Percentiles rank a stretch among this genome's conserved stretches.
Evolutionary conservation across 2,797 vertebrate genomes (phyloP).

Genomic region (Lagorchestes hirsutus): DNA sequence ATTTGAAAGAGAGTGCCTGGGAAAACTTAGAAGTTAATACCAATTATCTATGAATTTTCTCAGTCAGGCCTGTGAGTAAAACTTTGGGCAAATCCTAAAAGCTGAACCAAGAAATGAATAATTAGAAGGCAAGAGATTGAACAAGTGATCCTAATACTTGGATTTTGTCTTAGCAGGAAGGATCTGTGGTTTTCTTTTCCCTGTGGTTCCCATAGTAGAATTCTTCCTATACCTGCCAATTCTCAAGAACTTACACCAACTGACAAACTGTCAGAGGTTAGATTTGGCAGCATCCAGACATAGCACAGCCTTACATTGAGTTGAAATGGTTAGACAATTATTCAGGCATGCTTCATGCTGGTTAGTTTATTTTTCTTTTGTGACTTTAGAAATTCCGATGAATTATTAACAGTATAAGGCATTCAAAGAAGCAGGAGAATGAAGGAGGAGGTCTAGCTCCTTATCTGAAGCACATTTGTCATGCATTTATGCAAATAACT

Average conservation of each 20-base stretch:
- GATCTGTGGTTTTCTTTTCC: neutral
- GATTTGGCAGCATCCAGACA: neutral
- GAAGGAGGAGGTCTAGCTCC: neutral
- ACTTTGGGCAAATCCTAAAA: slow-evolving; percentile 55
- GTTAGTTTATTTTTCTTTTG: neutral
- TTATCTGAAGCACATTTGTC: neutral
- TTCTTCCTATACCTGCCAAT: neutral
- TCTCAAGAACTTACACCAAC: neutral
- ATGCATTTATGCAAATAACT: neutral
- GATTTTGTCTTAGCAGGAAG: neutral
- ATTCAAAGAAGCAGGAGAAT: neutral
- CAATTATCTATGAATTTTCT: neutral
- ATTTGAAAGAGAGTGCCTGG: slow-evolving; percentile 17
- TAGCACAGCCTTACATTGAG: neutral
- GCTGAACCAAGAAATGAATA: slow-evolving; percentile 41
- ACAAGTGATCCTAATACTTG: slow-evolving; percentile 35
- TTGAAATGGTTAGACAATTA: neutral
- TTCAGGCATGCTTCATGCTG: neutral
- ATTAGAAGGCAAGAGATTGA: slow-evolving; percentile 29
- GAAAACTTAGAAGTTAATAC: slow-evolving; percentile 29
- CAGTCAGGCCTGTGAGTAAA: slow-evolving; percentile 21
- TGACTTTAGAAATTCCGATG: neutral
- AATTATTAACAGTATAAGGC: neutral
- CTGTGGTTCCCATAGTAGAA: slow-evolving; percentile 9
- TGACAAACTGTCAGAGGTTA: neutral